Conservation (phyloP, 2,797 vertebrate genomes). For the Fistularia commersonii region DNA sequence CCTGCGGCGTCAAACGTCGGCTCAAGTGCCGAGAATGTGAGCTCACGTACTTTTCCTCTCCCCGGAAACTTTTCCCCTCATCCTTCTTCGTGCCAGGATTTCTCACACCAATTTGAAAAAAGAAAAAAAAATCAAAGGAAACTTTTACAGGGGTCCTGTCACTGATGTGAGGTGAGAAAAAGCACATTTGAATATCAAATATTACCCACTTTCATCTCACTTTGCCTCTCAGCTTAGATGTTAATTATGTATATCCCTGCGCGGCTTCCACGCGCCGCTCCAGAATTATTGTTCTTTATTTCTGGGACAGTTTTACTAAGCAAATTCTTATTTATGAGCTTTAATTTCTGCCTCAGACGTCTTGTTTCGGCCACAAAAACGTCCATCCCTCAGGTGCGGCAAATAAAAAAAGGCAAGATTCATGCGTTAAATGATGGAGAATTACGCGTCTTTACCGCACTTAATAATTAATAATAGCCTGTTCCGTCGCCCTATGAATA, state of each 20-base stretch:
- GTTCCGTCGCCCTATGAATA: conserved; percentile 75
- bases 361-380: conserved; percentile 26
- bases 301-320: conserved; percentile 18
- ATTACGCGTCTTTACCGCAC: conserved; percentile 66
- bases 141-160: background rate
- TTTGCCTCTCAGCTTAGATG: conserved; percentile 22
- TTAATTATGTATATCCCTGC: conserved; percentile 38
- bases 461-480: conserved; percentile 80
- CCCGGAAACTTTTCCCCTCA: too few species aligned
- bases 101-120: too few species aligned
- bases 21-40: too few species aligned
- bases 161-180: conserved; percentile 2
- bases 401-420: conserved; percentile 65
- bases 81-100: too few species aligned
- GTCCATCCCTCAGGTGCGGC: conserved; percentile 50
- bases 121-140: conserved; percentile 6
- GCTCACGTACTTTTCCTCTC: conserved; percentile 45
- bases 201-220: conserved; percentile 8
- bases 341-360: conserved; percentile 31
- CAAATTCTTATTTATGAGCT: conserved; percentile 22
- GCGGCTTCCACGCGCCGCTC: conserved; percentile 11
- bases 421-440: conserved; percentile 65
- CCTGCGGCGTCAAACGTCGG: too few species aligned
- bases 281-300: conserved; percentile 35
- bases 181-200: background rate